phyloP scores from a whole-genome alignment of 2,113 vertebrate genomes.

The Baryphthengus martii region DNA sequence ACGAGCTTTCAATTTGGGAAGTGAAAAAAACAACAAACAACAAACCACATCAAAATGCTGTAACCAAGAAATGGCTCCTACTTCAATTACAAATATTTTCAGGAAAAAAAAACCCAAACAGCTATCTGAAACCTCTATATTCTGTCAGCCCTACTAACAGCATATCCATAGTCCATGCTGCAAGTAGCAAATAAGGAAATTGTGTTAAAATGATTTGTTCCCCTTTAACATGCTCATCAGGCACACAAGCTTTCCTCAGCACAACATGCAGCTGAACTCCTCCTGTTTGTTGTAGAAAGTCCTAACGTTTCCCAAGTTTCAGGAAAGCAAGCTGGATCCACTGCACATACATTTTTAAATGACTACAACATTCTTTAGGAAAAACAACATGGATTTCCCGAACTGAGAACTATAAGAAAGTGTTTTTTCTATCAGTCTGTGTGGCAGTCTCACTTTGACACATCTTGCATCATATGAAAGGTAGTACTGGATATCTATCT shows the following conservation, averaged over 20 bases:
- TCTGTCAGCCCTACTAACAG: conserved; percentile 7
- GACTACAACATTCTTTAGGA: conserved; percentile 38
- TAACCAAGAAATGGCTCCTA: conserved; percentile 27
- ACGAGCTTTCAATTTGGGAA: conserved; percentile 23
- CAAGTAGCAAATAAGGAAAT: conserved; percentile 45
- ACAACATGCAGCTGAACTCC: conserved; percentile 45
- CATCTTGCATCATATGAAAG: conserved; percentile 37
- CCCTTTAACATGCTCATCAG: conserved; percentile 65
- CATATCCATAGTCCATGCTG: conserved; percentile 15
- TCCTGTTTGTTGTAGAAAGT: conserved; percentile 3
- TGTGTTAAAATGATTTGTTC: conserved; percentile 66
- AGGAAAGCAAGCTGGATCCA: conserved; percentile 58
- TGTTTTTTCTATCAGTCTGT: conserved; percentile 17
- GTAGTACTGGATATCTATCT: neutral
- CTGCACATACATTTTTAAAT: conserved; percentile 38
- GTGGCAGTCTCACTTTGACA: conserved; percentile 54
- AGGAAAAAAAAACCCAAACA: neutral
- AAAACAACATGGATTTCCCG: conserved; percentile 14
- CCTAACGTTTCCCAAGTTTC: conserved; percentile 9
- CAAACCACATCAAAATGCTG: conserved; percentile 19
- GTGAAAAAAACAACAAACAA: neutral
- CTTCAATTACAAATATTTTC: neutral
- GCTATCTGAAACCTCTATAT: neutral
- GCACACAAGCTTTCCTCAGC: conserved; percentile 61
- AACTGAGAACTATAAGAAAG: conserved; percentile 53